Conservation (phyloP, 2,113 vertebrate genomes). For the Elephas maximus region DNA sequence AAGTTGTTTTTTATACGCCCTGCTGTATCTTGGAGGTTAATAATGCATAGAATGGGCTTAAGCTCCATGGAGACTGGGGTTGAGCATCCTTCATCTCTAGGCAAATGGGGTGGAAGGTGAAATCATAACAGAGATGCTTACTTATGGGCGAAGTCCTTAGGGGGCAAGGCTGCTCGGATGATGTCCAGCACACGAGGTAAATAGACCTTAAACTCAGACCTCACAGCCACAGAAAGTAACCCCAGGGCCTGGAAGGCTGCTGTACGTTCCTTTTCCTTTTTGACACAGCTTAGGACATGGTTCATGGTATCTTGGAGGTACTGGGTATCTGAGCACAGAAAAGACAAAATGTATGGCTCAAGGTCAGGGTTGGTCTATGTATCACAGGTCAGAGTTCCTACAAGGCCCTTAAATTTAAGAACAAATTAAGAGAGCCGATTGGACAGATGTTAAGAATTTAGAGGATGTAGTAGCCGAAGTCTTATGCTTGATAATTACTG, state of each 20-base stretch:
- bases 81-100: background rate
- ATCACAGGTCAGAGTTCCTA: background rate
- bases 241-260: constrained; percentile 98
- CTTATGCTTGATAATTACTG: background rate
- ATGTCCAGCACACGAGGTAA: constrained; percentile 97
- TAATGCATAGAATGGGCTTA: background rate
- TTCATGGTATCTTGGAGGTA: constrained; percentile 98
- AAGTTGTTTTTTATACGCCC: background rate
- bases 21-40: background rate
- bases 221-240: constrained; percentile 96
- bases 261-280: constrained; percentile 98
- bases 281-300: constrained; percentile 96
- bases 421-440: background rate
- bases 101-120: background rate
- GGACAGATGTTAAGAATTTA: background rate
- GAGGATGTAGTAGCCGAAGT: background rate
- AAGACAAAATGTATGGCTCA: background rate
- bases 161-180: constrained; percentile 97
- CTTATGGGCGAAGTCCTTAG: constrained; percentile 99
- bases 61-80: background rate
- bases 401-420: background rate
- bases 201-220: constrained; percentile 96
- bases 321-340: constrained; percentile 91
- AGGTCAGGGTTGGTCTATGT: background rate
- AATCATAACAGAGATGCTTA: constrained; percentile 83